Conservation (phyloP, 1,140 invertebrate species). For the Chrysoperla carnea region DNA sequence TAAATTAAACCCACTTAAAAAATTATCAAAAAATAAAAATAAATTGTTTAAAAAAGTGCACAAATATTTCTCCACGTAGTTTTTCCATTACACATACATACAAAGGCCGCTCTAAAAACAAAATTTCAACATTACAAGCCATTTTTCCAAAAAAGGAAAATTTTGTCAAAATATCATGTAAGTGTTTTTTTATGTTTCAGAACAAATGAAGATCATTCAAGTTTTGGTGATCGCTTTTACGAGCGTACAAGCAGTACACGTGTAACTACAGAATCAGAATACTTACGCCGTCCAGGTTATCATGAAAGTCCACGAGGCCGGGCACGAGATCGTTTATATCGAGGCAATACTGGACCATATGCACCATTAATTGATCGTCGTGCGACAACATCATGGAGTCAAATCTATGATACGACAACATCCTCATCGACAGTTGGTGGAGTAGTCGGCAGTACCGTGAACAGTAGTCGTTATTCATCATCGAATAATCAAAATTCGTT, state of each 20-base stretch:
- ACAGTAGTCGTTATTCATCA: background rate
- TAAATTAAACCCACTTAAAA: too few species aligned
- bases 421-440: slow-evolving; percentile 8
- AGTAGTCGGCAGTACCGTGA: background rate
- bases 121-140: too few species aligned
- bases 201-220: slow-evolving; percentile 26
- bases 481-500: slow-evolving; percentile 1
- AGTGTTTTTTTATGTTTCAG: slow-evolving; percentile 9
- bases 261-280: slow-evolving; percentile 14
- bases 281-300: slow-evolving; percentile 10
- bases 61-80: too few species aligned
- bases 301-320: slow-evolving; percentile 16
- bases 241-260: slow-evolving; percentile 21
- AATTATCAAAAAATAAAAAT: too few species aligned
- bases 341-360: slow-evolving; percentile 30
- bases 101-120: too few species aligned
- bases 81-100: too few species aligned
- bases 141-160: too few species aligned
- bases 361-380: slow-evolving; percentile 22
- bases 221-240: slow-evolving; percentile 22
- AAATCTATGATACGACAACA: slow-evolving; percentile 22
- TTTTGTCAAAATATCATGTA: too few species aligned
- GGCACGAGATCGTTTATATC: slow-evolving; percentile 22
- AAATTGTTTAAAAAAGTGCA: too few species aligned
- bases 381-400: slow-evolving; percentile 7